Conservation (phyloP, 2,888 invertebrate species). For the Epinotia brunnichana region DNA sequence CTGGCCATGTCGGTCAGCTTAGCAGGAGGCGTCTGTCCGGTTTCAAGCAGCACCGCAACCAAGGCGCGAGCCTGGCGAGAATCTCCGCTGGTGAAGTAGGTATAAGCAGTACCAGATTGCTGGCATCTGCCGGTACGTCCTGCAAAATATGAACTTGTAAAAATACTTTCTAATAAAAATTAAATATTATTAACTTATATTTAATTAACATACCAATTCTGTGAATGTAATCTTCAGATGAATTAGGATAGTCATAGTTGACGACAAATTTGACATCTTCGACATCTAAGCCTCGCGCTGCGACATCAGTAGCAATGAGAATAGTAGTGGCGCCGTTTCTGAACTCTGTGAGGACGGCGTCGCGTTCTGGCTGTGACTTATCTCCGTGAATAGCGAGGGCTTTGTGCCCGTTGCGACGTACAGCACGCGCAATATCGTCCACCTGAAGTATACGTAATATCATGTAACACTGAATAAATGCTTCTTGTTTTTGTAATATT, state of each 20-base stretch:
- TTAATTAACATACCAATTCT: slow-evolving; percentile 87
- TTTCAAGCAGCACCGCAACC: slow-evolving; percentile 95
- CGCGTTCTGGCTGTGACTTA: slow-evolving; percentile 97
- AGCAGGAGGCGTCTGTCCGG: slow-evolving; percentile 93
- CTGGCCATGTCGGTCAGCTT: slow-evolving; percentile 90
- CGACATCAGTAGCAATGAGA: slow-evolving; percentile 97
- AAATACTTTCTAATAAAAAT: background rate
- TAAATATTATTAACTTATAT: background rate
- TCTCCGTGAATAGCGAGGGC: slow-evolving; percentile 97
- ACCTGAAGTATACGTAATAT: slow-evolving; percentile 84
- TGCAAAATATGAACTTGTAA: slow-evolving; percentile 46
- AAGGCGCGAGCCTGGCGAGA: slow-evolving; percentile 96
- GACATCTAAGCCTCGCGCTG: slow-evolving; percentile 94
- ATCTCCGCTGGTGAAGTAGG: slow-evolving; percentile 97
- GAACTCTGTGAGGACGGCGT: slow-evolving; percentile 94
- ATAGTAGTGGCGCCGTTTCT: slow-evolving; percentile 94
- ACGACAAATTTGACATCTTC: slow-evolving; percentile 99
- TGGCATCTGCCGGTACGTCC: slow-evolving; percentile 96
- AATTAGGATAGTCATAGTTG: slow-evolving; percentile 98
- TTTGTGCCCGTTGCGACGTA: slow-evolving; percentile 92
- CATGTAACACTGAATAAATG: no score
- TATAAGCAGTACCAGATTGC: slow-evolving; percentile 97
- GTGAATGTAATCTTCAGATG: slow-evolving; percentile 99
- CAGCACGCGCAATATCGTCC: slow-evolving; percentile 94
- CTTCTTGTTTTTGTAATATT: no score